phyloP scores from a whole-genome alignment of 2,113 vertebrate genomes.

The Lichenostomus cassidix region DNA sequence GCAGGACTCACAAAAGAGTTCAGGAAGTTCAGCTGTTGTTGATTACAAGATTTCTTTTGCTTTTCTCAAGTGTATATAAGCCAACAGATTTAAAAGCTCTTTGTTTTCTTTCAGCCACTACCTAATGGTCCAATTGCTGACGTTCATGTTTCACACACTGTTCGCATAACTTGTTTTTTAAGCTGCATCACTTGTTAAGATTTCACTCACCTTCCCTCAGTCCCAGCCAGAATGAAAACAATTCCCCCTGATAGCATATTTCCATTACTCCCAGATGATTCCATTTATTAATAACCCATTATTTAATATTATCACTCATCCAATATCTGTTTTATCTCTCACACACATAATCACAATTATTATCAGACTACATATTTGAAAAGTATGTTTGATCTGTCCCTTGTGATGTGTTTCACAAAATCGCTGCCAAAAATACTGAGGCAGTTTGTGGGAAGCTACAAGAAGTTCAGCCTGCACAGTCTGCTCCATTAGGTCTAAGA shows the following conservation, averaged over 20 bases:
- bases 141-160: background rate
- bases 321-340: conserved; percentile 6
- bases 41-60: background rate
- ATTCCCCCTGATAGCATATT: background rate
- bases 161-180: background rate
- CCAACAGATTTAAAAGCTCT: background rate
- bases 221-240: background rate
- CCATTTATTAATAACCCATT: background rate
- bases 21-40: background rate
- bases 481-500: conserved; percentile 18
- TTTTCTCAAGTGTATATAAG: background rate
- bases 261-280: background rate
- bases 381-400: background rate
- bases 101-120: background rate
- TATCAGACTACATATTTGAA: background rate
- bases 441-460: conserved; percentile 17
- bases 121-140: background rate
- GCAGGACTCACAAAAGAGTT: background rate
- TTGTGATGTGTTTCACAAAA: background rate
- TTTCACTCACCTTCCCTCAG: background rate
- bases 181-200: background rate
- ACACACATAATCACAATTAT: background rate
- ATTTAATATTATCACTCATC: background rate
- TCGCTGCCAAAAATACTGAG: background rate
- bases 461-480: background rate